Evolutionary conservation across 2,113 vertebrate genomes (phyloP), one percentile per base, ranked within the genome.

Genomic region (Tachysurus vachellii): DNA sequence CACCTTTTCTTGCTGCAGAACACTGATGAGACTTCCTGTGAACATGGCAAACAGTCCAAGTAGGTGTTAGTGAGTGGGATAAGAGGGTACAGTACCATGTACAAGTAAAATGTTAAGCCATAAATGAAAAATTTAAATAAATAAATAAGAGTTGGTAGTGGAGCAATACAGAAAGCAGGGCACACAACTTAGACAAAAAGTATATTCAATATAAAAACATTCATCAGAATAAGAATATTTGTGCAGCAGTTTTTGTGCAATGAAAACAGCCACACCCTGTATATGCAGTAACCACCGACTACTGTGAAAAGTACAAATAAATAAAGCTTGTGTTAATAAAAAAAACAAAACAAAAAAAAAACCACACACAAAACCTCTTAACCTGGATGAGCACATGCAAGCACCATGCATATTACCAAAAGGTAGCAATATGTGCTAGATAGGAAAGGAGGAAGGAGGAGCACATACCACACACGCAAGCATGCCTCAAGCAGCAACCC

Each of bases 241-340:
- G 86, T 83, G 86, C 85, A 73, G 86, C 59, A 70, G 21, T 36
- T 21, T 85, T 89, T 85, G 86, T 64, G 86, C 87, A 89, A 90
- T 90, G 89, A 89, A 84, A 89, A 90, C 91, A 91, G 95, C 92
- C 86, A 92, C 90, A 91, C 93, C 94, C 95, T 95, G 94, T 94
- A 94, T 94, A 94, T 94, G 94, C 94, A 94, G 93, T 92, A 88
- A 91, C 92, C 89, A 91, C 89, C 11, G 82, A 89, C 86, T 87
- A 85, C 68, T 81, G 89, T 91, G 90, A 90, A 79, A 14, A 82
- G 36, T 7, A 87, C 88, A 56, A 26, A 81, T 28, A 80, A 88
- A 87, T 44, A 88, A 44, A 68, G 89, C 86, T 79, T 85, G 87
- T 75, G 53, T 83, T 83, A 47, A 81, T 42, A 61, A 5, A 91